Evolutionary conservation across 2,888 invertebrate species (phyloP), one percentile per base, ranked within the genome.

Genomic region (Arctia plantaginis): DNA sequence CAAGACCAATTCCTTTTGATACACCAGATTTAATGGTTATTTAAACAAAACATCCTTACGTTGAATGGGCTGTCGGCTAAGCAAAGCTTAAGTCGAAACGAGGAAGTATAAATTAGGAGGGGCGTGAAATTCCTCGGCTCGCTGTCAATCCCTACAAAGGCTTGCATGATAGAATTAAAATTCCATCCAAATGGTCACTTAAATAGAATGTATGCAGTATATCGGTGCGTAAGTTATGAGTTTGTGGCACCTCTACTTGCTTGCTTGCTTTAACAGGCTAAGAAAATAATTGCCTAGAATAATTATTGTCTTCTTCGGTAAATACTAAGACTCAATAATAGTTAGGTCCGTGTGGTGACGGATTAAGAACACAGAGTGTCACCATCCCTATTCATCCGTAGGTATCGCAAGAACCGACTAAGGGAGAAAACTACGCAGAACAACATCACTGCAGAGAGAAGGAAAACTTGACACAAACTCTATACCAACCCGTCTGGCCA

Each of bases 71-170:
- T 55, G 72, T 69, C 66, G 73, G 82, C 77, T 76, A 77, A 76
- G 80, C 75, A 77, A 77, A 51, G 69, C 80, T 76, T 85, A 84
- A 83, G 82, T 73, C 79, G 79, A 86, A 88, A 87, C 84, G 86
- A 92, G 93, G 93, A 93, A 93, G 90, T 91, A 93, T 92, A 93
- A 93, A 93, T 94, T 93, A 93, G 88, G 85, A 85, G 83, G 85
- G 89, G 92, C 91, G 94, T 94, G 92, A 94, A 94, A 94, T 94
- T 93, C 92, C 92, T 83, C 89, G 80, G 77, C 81, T 85, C 78
- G 87, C 88, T 86, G 89, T 90, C 91, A 90, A 87, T 87, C 87
- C 89, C 88, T 87, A 91, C 91, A 91, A 90, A 90, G 82, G 82
- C 80, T 80, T 83, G 86, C 90, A 90, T 90, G 91, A 89, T 82